These are phyloP conservation scores for Psilopogon haemacephalus DNA, from an alignment of 2,113 vertebrate genomes.

Conservation along the genomic window DNA sequence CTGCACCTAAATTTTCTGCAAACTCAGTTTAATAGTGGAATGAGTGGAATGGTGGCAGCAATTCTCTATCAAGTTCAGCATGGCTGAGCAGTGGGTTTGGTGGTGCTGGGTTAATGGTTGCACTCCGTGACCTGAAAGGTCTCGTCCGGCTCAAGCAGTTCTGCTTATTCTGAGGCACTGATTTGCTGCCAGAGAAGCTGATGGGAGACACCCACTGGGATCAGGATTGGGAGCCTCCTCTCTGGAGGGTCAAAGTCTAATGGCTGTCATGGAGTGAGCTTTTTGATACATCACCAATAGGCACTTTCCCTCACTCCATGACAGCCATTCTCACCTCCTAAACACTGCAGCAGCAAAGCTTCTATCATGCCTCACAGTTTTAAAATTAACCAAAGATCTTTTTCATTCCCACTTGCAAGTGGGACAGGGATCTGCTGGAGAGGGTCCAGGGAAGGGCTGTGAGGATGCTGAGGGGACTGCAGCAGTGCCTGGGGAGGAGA, in stretches of 20 bases:
- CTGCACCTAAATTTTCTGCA: neutral
- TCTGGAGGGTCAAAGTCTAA: neutral
- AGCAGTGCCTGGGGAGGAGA: too few species aligned
- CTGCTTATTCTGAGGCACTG: neutral
- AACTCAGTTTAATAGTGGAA: neutral
- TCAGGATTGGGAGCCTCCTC: neutral
- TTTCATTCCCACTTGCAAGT: neutral
- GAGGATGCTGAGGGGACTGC: too few species aligned
- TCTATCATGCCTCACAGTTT: neutral
- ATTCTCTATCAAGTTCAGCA: neutral
- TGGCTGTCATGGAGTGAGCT: neutral
- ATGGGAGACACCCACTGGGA: neutral
- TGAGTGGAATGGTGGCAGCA: neutral
- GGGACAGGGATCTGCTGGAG: too few species aligned
- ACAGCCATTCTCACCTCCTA: neutral
- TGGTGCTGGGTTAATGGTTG: too few species aligned
- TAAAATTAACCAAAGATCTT: neutral
- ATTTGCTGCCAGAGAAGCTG: neutral
- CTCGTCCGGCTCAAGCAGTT: too few species aligned
- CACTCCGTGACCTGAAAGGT: too few species aligned
- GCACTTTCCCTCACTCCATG: too few species aligned
- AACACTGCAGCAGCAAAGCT: neutral
- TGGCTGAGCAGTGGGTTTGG: too few species aligned
- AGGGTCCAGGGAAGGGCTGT: too few species aligned
- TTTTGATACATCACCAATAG: too few species aligned